phyloP scores from a whole-genome alignment of 53 echinoderm and acorn worm genomes.

The Hippasteria phrygiana region DNA sequence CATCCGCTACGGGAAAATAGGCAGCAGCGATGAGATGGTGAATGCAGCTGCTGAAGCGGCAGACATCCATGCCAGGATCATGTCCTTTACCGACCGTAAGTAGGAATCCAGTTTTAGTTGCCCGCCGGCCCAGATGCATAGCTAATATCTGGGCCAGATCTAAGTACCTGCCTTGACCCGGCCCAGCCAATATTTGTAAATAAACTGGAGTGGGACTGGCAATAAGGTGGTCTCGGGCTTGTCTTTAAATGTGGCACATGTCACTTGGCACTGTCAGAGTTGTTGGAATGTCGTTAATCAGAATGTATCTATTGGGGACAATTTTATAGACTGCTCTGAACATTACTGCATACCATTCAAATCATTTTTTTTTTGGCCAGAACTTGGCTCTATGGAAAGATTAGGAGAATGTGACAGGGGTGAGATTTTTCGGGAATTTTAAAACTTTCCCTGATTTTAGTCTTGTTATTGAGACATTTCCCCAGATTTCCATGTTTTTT shows the following conservation, averaged over 20 bases:
- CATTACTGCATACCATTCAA: background rate
- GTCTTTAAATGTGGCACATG: background rate
- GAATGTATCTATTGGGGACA: conserved; percentile 29
- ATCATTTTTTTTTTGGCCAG: background rate
- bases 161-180: background rate
- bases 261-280: conserved; percentile 39
- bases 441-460: too few relatives aligned
- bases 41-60: conserved; percentile 74
- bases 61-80: conserved; percentile 85
- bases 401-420: background rate
- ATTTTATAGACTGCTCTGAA: background rate
- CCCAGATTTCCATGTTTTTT: too few relatives aligned
- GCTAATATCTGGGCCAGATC: conserved; percentile 35
- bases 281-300: conserved; percentile 36
- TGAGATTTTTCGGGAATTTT: too few relatives aligned
- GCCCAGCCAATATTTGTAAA: conserved; percentile 46
- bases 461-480: too few relatives aligned
- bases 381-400: background rate
- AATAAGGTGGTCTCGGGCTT: background rate
- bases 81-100: conserved; percentile 88
- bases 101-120: background rate
- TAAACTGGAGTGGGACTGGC: conserved; percentile 8
- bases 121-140: conserved; percentile 34
- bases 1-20: conserved; percentile 88
- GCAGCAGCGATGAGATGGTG: conserved; percentile 76